Evolutionary conservation across 2,888 invertebrate species (phyloP).

Genomic region (Seladonia tumulorum): DNA sequence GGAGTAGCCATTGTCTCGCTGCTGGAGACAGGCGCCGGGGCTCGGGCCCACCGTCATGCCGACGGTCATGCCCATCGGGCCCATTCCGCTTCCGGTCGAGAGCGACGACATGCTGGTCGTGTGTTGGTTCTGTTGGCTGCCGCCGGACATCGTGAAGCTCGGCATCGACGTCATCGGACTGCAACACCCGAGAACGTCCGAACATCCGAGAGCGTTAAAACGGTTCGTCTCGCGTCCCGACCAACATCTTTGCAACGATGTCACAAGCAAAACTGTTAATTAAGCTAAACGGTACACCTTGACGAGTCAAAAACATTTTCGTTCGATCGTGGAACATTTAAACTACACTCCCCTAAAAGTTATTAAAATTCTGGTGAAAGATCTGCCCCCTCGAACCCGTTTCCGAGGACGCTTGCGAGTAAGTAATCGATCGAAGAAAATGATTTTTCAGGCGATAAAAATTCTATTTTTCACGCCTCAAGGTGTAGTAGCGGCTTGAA

Average conservation of each 20-base stretch:
- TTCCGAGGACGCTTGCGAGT: too few species aligned
- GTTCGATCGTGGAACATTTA: too few species aligned
- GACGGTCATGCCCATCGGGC: constrained; percentile 84
- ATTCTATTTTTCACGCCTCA: not conserved
- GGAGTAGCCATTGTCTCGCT: constrained; percentile 86
- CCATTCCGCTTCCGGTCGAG: constrained; percentile 81
- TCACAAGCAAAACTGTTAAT: not conserved
- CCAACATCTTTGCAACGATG: not conserved
- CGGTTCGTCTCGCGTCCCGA: not conserved
- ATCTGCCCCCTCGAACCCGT: too few species aligned
- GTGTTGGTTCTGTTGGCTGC: constrained; percentile 79
- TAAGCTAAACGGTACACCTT: too few species aligned
- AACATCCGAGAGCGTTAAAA: constrained; percentile 6
- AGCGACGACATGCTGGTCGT: constrained; percentile 82
- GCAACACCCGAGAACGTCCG: not conserved
- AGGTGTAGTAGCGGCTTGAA: not conserved
- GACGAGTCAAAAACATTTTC: not conserved
- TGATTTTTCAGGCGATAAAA: too few species aligned
- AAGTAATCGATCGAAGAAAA: too few species aligned
- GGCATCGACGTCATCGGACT: constrained; percentile 87
- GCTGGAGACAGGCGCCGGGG: constrained; percentile 86
- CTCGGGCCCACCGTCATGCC: constrained; percentile 85
- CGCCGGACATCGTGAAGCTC: constrained; percentile 84
- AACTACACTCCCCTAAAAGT: too few species aligned
- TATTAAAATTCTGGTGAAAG: too few species aligned